Evolutionary conservation across 2,888 invertebrate genomes (phyloP).

Genomic region (Catonia carolina): DNA sequence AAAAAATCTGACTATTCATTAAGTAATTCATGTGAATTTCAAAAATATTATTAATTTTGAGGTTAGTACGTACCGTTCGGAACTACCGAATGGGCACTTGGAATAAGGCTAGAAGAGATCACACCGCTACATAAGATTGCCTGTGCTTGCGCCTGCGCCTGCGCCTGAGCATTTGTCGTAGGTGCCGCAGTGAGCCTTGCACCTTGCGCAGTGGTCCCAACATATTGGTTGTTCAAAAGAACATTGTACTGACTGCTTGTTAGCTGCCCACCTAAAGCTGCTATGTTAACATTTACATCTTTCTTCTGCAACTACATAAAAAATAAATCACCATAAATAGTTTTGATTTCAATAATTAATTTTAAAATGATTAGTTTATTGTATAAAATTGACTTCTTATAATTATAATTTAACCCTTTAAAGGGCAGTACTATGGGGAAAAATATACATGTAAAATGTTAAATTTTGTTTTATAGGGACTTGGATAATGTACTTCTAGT

Average conservation of each 20-base stretch:
- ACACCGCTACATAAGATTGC: conserved; percentile 8
- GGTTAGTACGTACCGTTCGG: too few relatives aligned
- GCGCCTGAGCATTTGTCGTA: too few relatives aligned
- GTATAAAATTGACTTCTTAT: too few relatives aligned
- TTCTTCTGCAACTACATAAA: conserved; percentile 28
- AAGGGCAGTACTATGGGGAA: too few relatives aligned
- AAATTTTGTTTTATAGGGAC: too few relatives aligned
- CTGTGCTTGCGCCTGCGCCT: background rate
- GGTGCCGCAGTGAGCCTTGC: background rate
- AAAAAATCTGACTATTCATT: too few relatives aligned
- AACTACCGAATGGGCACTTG: background rate
- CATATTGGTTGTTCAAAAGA: conserved; percentile 16
- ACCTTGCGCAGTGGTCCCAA: conserved; percentile 19
- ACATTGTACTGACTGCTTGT: conserved; percentile 14
- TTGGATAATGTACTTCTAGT: too few relatives aligned
- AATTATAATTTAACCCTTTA: too few relatives aligned
- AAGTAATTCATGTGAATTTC: too few relatives aligned
- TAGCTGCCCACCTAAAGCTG: conserved; percentile 9
- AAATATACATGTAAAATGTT: too few relatives aligned
- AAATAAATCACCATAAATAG: conserved; percentile 1
- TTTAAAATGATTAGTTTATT: too few relatives aligned
- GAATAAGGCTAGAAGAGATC: background rate
- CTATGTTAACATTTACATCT: conserved; percentile 30
- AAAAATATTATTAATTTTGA: too few relatives aligned
- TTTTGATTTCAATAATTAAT: background rate